Evolutionary conservation across 2,888 invertebrate genomes (phyloP), one percentile per base, ranked within the genome.

Genomic region (Nowickia ferox): DNA sequence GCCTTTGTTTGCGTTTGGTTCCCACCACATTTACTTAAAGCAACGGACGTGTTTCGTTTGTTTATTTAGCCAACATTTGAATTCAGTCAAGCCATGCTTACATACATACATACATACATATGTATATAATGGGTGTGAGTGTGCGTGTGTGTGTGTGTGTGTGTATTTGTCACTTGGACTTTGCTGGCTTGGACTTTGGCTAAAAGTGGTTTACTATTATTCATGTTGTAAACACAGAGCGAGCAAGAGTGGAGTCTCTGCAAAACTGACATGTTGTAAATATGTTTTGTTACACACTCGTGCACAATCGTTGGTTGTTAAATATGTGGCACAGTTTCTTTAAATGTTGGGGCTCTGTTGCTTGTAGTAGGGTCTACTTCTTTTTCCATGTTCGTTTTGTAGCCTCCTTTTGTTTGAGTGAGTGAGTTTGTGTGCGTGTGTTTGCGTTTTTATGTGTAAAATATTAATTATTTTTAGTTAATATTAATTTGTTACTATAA

Each of bases 151-250:
- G 15, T n/a, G 38, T 17, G 59, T 40, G 59, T 61, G 10, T n/a
- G 38, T 38, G 22, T 22, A 9, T 9, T 38, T 75, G 69, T 63
- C 63, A 63, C n/a, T 79, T 44, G n/a, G 17, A 42, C 40, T 75
- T 53, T 30, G 19, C n/a, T 76, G 15, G 40, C 53, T 68, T 82
- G 82, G 82, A 82, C 82, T 76, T 82, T 68, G 69, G 53, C 69
- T 82, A 63, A 69, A 17, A 61, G 48, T 59, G 17, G 46, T n/a
- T 44, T 15, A 61, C 44, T 38, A 61, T 10, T 63, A 17, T 17
- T 30, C 30, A 6, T 30, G 30, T 59, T 57, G 22, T 71, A 55
- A 57, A 61, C 38, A 38, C 6, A 30, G 6, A 30, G 30, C 5
- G 30, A 30, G 30, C 5, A 19, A n/a, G 30, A 59, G 59, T 74